Evolutionary conservation across 2,797 vertebrate species (phyloP), one percentile per base, ranked within the genome.

Genomic region (Lates japonicus): DNA sequence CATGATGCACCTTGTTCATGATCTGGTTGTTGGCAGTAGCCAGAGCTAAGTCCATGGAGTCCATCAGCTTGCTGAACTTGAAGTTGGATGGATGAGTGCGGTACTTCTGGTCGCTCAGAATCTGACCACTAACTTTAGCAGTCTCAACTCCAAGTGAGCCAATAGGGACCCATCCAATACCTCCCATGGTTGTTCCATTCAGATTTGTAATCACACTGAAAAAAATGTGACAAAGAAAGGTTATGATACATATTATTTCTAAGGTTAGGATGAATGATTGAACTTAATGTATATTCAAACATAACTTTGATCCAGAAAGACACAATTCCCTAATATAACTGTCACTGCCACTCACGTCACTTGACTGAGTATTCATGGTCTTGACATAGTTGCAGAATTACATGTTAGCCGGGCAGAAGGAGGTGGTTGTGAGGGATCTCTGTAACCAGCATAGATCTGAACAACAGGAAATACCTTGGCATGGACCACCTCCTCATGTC

Each of bases 331-430:
- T 29, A 29, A 29, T 2, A 29, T 29, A 29, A 29, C 25, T 29
- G 25, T 29, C 25, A 29, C 25, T 29, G 25, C 25, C 25, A 29
- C 25, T 29, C 83, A 99, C 98, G 1, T 99, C 94, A 49, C 98
- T 99, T 42, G 96, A 90, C 73, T 95, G 95, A 54, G 39, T 61
- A 58, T 97, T 98, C 97, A 98, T 97, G 60, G 90, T 96, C n/a
- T 71, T 96, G 96, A 87, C 90, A 94, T 41, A 93, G 88, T 48
- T 88, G 92, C 25, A 99, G 69, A 7, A n/a, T n/a, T 91, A 92
- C 95, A 99, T 83, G 7, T 96, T 91, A n/a, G 37, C 99, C 98
- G 1, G 98, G 97, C 0, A 98, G 95, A 2, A 99, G 95, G 25
- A 94, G 71, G 78, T 96, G 97, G 2, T 89, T 95, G 93, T 99